Percentiles rank a stretch among this genome's conserved stretches.
Evolutionary conservation across 92 coral and sea anemone species (phyloP).

Genomic region (Muricea muricata): DNA sequence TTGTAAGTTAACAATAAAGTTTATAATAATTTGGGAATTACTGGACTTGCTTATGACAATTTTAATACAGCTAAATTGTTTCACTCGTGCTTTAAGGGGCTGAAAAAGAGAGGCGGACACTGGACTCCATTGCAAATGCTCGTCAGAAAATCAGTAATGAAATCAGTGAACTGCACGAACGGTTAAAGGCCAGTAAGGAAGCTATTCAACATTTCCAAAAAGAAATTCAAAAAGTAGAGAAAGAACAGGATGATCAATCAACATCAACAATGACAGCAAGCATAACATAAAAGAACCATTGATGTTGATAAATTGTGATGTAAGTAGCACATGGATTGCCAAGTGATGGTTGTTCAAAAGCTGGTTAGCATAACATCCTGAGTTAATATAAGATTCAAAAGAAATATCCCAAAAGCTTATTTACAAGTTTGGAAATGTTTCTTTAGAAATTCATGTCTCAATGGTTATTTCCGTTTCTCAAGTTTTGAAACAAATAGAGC

Average conservation of each 20-base stretch:
- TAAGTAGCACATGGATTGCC: neutral
- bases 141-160: constrained; percentile 92
- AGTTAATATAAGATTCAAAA: no score
- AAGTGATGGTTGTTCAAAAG: no score
- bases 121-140: constrained; percentile 79
- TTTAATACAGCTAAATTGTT: neutral
- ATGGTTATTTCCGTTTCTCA: no score
- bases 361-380: no score
- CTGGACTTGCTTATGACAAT: neutral
- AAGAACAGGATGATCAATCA: constrained; percentile 73
- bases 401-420: no score
- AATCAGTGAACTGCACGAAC: constrained; percentile 88
- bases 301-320: neutral
- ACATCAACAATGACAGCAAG: neutral
- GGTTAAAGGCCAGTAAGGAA: constrained; percentile 84
- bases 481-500: no score
- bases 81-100: constrained; percentile 73
- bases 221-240: constrained; percentile 84
- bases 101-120: constrained; percentile 83
- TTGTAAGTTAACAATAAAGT: constrained; percentile 66
- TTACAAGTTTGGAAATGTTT: no score
- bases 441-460: no score
- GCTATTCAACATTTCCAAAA: constrained; percentile 81
- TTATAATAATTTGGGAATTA: neutral
- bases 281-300: neutral